phyloP scores from a whole-genome alignment of 2,888 invertebrate genomes.

The Agrotis exclamationis region DNA sequence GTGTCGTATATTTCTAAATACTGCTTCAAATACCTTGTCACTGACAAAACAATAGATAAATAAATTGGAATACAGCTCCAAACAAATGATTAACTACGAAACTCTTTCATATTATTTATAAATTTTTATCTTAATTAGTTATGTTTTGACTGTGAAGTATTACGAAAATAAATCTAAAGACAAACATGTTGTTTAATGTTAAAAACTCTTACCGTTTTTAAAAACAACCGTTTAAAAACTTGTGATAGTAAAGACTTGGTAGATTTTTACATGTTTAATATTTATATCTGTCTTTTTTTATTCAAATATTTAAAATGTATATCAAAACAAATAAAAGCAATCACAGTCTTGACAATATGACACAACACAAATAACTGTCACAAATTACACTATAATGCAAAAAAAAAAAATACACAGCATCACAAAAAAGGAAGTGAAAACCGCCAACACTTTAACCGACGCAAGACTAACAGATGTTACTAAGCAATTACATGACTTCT shows the following conservation, averaged over 20 bases:
- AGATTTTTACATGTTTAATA: not conserved
- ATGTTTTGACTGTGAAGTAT: not conserved
- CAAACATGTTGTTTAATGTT: not conserved
- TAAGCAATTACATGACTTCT: slow-evolving; percentile 31
- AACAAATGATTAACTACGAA: not conserved
- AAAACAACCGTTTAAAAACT: not conserved
- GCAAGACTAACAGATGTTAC: slow-evolving; percentile 27
- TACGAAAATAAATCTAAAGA: not conserved
- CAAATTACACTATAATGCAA: slow-evolving; percentile 30
- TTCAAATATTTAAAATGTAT: no score
- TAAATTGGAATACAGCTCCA: not conserved
- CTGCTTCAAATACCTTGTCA: not conserved
- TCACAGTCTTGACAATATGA: slow-evolving; percentile 1
- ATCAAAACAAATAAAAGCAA: not conserved
- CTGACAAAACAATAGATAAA: not conserved
- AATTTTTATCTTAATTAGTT: not conserved
- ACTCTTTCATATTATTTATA: not conserved
- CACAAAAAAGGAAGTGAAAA: slow-evolving; percentile 4
- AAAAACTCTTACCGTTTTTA: slow-evolving; percentile 1
- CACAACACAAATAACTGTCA: slow-evolving; percentile 10
- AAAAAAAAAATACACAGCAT: slow-evolving; percentile 26
- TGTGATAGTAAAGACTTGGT: not conserved
- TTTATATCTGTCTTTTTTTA: no score
- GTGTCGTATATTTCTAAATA: no score
- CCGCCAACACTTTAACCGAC: slow-evolving; percentile 1